A percentile compares a stretch with the other conserved stretches of the same genome.
Conservation (phyloP, 2,113 vertebrate species). For the Petaurus breviceps region DNA sequence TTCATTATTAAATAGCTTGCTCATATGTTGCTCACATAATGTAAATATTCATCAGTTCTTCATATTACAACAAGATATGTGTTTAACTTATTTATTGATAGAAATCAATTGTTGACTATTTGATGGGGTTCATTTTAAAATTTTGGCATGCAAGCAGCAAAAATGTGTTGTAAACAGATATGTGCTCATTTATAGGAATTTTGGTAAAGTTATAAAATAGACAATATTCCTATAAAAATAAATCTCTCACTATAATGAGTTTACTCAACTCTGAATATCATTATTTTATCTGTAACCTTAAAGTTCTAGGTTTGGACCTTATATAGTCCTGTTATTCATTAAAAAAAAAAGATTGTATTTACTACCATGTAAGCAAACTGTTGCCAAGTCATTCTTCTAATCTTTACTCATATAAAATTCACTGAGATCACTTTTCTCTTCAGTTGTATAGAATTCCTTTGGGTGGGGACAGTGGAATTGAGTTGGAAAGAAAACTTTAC, state of each 20-base stretch:
- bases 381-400: neutral
- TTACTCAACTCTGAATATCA: neutral
- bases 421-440: too few relatives aligned
- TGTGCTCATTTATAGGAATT: neutral
- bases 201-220: neutral
- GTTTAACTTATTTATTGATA: neutral
- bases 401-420: neutral
- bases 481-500: neutral
- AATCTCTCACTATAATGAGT: neutral
- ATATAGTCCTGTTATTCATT: neutral
- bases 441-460: too few relatives aligned
- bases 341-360: neutral
- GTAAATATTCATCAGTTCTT: neutral
- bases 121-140: neutral
- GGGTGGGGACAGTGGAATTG: neutral
- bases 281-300: neutral
- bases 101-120: neutral
- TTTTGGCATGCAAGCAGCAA: neutral
- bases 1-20: neutral
- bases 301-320: neutral
- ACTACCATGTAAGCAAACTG: neutral
- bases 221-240: conserved; percentile 1
- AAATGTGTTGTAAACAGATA: neutral
- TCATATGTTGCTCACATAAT: neutral
- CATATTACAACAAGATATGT: neutral